A percentile compares a stretch with the other conserved stretches of the same genome.
phyloP scores from a whole-genome alignment of 2,113 vertebrate genomes.

The Macrotus californicus region DNA sequence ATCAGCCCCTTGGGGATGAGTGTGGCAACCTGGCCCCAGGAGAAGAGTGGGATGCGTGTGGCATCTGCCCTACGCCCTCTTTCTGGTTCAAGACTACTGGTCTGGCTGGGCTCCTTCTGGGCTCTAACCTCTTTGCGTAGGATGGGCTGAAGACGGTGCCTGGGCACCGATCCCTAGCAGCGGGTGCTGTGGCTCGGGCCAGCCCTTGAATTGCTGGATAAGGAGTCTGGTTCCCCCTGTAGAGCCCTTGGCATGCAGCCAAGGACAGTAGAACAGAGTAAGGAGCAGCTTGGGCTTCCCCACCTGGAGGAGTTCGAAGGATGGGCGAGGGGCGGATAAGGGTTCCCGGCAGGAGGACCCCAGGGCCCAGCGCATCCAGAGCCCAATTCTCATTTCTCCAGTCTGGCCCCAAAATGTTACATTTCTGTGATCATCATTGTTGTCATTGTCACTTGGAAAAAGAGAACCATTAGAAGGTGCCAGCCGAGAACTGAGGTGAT shows the following conservation, averaged over 20 bases:
- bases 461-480: background rate
- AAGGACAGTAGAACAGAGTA: background rate
- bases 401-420: background rate
- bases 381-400: background rate
- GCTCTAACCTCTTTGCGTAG: background rate
- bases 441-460: background rate
- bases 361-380: background rate
- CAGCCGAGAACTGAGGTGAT: background rate
- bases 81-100: background rate
- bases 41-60: background rate
- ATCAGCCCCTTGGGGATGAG: constrained; percentile 48
- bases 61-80: background rate
- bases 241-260: background rate
- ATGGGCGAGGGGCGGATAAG: background rate
- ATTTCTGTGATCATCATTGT: background rate
- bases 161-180: background rate
- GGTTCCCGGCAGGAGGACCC: background rate
- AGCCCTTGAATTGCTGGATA: background rate
- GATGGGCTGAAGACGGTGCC: background rate
- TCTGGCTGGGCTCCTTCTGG: background rate
- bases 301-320: background rate
- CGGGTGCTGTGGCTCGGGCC: background rate
- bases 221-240: background rate
- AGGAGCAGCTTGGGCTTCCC: background rate
- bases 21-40: background rate